Evolutionary conservation across 2,113 vertebrate species (phyloP).

Genomic region (Clarias batrachus): DNA sequence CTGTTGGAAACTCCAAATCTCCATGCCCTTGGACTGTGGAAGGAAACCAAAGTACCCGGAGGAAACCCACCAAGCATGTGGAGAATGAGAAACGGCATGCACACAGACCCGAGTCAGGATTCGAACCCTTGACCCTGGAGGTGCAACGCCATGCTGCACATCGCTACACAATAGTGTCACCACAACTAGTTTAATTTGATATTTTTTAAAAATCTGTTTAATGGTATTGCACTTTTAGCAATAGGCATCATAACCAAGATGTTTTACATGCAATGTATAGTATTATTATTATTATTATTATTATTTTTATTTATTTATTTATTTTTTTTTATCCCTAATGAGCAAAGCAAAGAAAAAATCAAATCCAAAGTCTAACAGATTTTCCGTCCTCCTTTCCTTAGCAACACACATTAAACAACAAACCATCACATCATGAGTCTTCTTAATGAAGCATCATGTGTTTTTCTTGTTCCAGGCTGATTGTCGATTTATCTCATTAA

Average conservation of each 20-base stretch:
- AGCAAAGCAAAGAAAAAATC: background rate
- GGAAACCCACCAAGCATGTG: too few species aligned
- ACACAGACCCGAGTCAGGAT: too few species aligned
- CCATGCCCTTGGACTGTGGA: too few species aligned
- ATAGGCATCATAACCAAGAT: background rate
- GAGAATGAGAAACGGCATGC: too few species aligned
- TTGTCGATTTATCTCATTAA: slow-evolving; percentile 20
- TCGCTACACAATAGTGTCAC: too few species aligned
- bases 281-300: too few species aligned
- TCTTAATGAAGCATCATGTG: background rate
- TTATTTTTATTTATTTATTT: background rate
- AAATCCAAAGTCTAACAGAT: background rate
- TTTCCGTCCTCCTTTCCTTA: background rate
- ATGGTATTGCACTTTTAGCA: background rate
- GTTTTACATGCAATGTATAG: background rate
- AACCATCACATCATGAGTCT: background rate
- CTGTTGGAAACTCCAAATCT: too few species aligned
- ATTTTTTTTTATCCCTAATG: background rate
- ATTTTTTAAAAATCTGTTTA: too few species aligned
- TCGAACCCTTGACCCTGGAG: too few species aligned
- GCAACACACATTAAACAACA: background rate
- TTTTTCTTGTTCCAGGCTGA: background rate
- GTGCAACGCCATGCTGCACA: too few species aligned
- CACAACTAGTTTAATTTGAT: too few species aligned
- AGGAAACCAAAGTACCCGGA: too few species aligned